A percentile compares a stretch with the other conserved stretches of the same genome.
phyloP scores from a whole-genome alignment of 2,797 vertebrate genomes.

The Anableps anableps region DNA sequence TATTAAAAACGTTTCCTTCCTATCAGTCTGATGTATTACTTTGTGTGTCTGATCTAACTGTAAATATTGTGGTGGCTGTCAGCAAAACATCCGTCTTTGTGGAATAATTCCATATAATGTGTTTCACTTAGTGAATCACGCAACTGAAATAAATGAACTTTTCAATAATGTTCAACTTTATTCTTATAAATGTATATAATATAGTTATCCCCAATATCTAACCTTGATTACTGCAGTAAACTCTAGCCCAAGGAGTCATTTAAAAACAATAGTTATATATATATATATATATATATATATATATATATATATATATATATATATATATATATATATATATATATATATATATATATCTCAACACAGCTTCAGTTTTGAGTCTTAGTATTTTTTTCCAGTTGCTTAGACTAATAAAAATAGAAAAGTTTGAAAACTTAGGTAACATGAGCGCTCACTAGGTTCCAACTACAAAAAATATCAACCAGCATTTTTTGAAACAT shows the following conservation, averaged over 20 bases:
- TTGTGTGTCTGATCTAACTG: background rate
- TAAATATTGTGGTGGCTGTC: too few species aligned
- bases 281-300: too few species aligned
- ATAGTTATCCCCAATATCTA: background rate
- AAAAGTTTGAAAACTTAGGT: background rate
- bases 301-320: too few species aligned
- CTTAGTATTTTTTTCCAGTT: background rate
- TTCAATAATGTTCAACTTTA: too few species aligned
- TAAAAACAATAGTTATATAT: background rate
- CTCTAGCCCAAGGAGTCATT: background rate
- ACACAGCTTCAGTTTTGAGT: background rate
- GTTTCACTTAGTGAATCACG: too few species aligned
- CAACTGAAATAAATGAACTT: too few species aligned
- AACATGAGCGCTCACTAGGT: background rate
- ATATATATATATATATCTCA: too few species aligned
- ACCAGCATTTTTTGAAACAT: too few species aligned
- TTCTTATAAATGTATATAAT: background rate
- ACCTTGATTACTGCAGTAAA: too few species aligned
- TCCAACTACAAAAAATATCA: background rate
- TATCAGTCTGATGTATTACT: background rate
- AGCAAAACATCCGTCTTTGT: too few species aligned
- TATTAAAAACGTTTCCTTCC: background rate
- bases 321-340: too few species aligned
- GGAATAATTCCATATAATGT: too few species aligned
- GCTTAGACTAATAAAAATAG: background rate